A percentile compares a stretch with the other conserved stretches of the same genome.
Conservation (phyloP, 2,797 vertebrate species). For the Halcyon chelicuti region DNA sequence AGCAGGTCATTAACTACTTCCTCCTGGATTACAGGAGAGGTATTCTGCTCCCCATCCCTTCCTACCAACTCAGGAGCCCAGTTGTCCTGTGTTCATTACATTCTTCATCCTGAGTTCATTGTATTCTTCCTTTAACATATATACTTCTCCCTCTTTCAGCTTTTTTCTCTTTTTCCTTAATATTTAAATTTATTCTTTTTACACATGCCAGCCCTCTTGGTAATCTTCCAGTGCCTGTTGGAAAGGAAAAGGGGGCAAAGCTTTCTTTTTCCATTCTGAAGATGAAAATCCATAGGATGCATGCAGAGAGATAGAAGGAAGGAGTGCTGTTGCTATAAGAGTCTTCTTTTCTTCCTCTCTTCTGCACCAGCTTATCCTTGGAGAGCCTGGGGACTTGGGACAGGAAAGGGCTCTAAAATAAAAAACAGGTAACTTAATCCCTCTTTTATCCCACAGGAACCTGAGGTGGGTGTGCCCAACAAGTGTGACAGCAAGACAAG, state of each 20-base stretch:
- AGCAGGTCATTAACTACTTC: no score
- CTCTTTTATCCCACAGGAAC: slow-evolving; percentile 1
- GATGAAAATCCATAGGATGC: background rate
- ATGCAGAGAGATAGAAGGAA: background rate
- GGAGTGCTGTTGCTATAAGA: background rate
- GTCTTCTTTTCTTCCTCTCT: background rate
- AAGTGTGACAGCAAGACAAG: background rate
- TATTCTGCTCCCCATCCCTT: no score
- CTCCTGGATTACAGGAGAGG: no score
- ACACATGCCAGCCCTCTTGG: background rate
- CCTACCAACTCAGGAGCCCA: no score
- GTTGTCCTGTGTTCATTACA: no score
- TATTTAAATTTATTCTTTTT: background rate
- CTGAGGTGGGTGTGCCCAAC: background rate
- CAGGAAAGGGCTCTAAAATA: background rate
- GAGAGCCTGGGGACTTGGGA: background rate
- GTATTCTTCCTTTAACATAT: background rate
- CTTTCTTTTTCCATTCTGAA: background rate
- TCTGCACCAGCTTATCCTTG: background rate
- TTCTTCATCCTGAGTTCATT: background rate
- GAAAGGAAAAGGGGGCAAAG: background rate
- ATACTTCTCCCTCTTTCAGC: background rate
- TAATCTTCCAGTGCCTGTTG: background rate
- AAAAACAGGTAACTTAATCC: slow-evolving; percentile 24
- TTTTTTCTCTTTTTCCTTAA: background rate